Conservation (phyloP, 1,140 invertebrate species). For the Palaemon carinicauda region DNA sequence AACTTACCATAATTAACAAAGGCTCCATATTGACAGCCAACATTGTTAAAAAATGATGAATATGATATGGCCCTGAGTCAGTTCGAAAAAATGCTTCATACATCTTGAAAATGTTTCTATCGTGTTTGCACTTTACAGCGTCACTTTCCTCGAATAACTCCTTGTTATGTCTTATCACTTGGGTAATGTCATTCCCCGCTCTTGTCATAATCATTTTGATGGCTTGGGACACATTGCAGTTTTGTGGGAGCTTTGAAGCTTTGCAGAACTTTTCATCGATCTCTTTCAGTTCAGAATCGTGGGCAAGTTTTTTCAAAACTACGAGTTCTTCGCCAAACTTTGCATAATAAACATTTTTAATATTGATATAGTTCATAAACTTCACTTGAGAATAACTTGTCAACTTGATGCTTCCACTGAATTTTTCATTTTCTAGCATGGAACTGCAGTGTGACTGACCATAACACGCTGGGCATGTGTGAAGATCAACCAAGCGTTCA, state of each 20-base stretch:
- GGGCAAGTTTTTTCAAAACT: neutral
- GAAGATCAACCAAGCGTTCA: neutral
- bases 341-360: neutral
- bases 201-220: neutral
- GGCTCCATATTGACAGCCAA: neutral
- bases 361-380: neutral
- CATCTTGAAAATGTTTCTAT: neutral
- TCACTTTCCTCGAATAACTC: neutral
- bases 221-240: neutral
- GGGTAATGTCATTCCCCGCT: neutral
- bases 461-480: neutral
- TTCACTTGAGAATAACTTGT: neutral
- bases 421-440: neutral
- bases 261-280: neutral
- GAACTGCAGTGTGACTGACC: neutral
- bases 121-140: neutral
- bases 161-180: neutral
- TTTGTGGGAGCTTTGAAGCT: neutral
- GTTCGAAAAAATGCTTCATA: neutral
- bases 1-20: neutral
- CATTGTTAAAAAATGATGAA: neutral
- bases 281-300: neutral
- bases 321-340: neutral
- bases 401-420: neutral
- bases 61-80: neutral